Percentiles rank a stretch among this genome's conserved stretches.
Conservation (phyloP, 1,140 invertebrate species). For the Caenorhabditis remanei region DNA sequence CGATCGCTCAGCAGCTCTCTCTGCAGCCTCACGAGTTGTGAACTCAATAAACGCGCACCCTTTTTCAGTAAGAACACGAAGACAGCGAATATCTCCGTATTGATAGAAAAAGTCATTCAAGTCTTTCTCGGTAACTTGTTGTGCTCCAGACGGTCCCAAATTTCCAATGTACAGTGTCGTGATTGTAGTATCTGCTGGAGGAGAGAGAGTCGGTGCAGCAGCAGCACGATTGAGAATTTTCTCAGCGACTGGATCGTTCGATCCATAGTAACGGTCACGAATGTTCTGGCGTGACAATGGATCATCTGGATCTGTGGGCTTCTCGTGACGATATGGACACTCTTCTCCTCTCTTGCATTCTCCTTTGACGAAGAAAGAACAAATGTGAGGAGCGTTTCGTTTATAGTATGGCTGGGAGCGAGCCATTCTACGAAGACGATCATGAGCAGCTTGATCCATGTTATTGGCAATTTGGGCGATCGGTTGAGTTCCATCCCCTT, state of each 20-base stretch:
- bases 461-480: conserved; percentile 80
- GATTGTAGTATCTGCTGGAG: conserved; percentile 94
- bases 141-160: conserved; percentile 83
- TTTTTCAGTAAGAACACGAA: conserved; percentile 91
- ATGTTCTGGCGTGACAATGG: conserved; percentile 99
- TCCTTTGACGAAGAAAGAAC: conserved; percentile 99
- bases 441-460: conserved; percentile 38
- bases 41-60: conserved; percentile 98
- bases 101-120: conserved; percentile 95
- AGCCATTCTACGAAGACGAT: conserved; percentile 81
- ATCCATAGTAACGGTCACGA: conserved; percentile 96
- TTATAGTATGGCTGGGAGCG: conserved; percentile 98
- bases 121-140: conserved; percentile 88
- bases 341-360: conserved; percentile 99
- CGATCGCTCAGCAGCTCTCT: conserved; percentile 92
- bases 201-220: conserved; percentile 89
- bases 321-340: conserved; percentile 98
- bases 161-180: conserved; percentile 96
- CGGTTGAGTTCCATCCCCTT: conserved; percentile 55
- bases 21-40: conserved; percentile 88
- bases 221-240: conserved; percentile 92
- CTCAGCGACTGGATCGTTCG: conserved; percentile 98
- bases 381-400: conserved; percentile 97
- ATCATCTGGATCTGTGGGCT: conserved; percentile 99
- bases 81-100: conserved; percentile 95